Evolutionary conservation across 2,888 invertebrate species (phyloP).

Genomic region (Apodemia zela): DNA sequence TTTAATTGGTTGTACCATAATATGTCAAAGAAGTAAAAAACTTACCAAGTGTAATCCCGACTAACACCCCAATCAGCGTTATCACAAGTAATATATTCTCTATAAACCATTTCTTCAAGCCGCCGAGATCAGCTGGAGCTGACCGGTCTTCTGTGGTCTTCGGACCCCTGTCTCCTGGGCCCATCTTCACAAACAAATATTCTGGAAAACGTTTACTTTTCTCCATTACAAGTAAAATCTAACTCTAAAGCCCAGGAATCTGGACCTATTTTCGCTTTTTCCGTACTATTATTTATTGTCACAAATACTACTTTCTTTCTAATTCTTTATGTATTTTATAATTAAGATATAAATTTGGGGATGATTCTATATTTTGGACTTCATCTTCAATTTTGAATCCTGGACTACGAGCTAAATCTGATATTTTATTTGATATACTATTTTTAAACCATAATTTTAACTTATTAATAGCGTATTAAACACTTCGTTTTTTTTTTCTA

Average conservation of each 20-base stretch:
- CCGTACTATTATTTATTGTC: background rate
- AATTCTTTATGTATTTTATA: too few relatives aligned
- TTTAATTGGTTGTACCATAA: too few relatives aligned
- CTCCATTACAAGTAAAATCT: conserved; percentile 75
- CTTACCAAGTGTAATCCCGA: conserved; percentile 87
- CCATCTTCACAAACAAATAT: conserved; percentile 90
- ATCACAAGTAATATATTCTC: conserved; percentile 89
- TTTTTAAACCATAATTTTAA: too few relatives aligned
- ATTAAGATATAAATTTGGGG: too few relatives aligned
- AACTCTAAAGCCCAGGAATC: conserved; percentile 43
- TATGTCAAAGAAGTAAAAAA: conserved; percentile 21
- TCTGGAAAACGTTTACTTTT: conserved; percentile 86
- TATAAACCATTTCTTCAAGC: conserved; percentile 84
- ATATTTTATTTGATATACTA: conserved; percentile 15
- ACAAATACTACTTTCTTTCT: too few relatives aligned
- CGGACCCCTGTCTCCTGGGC: conserved; percentile 81
- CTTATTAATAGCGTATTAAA: too few relatives aligned
- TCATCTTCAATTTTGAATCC: too few relatives aligned
- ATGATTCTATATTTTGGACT: too few relatives aligned
- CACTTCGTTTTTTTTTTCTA: too few relatives aligned
- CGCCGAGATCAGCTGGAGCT: conserved; percentile 84
- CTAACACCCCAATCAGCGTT: conserved; percentile 88
- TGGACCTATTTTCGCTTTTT: conserved; percentile 42
- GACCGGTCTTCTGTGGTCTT: conserved; percentile 82
- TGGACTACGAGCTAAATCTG: background rate